A percentile compares a stretch with the other conserved stretches of the same genome.
Evolutionary conservation across 2,113 vertebrate genomes (phyloP).

Genomic region (Oreochromis tanganicae): DNA sequence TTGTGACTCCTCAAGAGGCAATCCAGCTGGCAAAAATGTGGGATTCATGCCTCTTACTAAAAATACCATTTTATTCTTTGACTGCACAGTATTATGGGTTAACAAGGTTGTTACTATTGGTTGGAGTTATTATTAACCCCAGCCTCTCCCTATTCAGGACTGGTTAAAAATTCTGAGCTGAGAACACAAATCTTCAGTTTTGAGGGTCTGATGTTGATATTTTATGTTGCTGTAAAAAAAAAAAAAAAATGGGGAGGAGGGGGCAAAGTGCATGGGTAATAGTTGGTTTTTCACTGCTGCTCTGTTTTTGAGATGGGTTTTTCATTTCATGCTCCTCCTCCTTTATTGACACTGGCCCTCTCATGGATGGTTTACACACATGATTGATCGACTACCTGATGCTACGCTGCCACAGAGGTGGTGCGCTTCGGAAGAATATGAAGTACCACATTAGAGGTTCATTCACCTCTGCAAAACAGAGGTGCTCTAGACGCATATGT

Average conservation of each 20-base stretch:
- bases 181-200: not conserved
- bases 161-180: not conserved
- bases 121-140: not conserved
- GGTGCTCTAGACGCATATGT: constrained; percentile 4
- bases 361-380: constrained; percentile 4
- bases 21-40: not conserved
- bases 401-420: not conserved
- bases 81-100: not conserved
- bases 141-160: not conserved
- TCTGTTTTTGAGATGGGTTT: constrained; percentile 1
- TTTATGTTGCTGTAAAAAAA: not conserved
- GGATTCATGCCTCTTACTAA: not conserved
- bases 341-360: constrained; percentile 14
- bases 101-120: not conserved
- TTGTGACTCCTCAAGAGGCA: not conserved
- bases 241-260: not conserved
- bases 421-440: constrained; percentile 1
- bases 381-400: constrained; percentile 37
- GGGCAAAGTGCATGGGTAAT: not conserved
- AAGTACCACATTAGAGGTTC: constrained; percentile 30
- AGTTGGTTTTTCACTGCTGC: not conserved
- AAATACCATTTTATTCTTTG: not conserved
- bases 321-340: constrained; percentile 27
- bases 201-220: not conserved
- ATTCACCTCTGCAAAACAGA: constrained; percentile 28